Evolutionary conservation across 2,113 vertebrate species (phyloP), one percentile per base, ranked within the genome.

Genomic region (Phalacrocorax aristotelis): DNA sequence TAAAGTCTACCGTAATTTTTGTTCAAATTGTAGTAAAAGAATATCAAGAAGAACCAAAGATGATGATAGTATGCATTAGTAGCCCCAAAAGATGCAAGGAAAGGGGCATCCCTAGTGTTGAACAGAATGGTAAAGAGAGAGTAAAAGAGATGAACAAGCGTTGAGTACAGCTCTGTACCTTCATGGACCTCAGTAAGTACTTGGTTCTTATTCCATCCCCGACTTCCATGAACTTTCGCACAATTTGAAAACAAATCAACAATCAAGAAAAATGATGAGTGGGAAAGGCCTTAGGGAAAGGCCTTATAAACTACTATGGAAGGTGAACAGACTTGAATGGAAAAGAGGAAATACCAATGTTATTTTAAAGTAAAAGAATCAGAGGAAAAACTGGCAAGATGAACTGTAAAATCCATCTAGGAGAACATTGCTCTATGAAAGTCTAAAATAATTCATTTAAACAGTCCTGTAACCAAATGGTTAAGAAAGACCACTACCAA

Each of bases 111-210:
- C 14, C 49, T 69, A 62, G 21, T 40, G 21, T 91, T 12, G 2
- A 89, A 83, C 20, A 38, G 42, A 87, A 87, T 66, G 62, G 20
- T 90, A 95, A 93, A 76, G 87, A 94, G 87, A 89, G 46, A 66
- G 66, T 80, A 34, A 83, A 92, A 83, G 49, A 60, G n/a, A 55
- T 52, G n/a, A 80, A 61, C 49, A 69, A 81, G 36, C 13, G 2
- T 25, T 87, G 58, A 78, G 23, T 87, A 95, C 36, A 89, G 32
- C 13, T 84, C 74, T 91, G 46, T 95, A 66, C 51, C 70, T 62
- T 91, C 87, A 58, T 19, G 48, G 71, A 97, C 55, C 25, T 13
- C 68, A 88, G 89, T 93, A 94, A 96, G 96, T 95, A 96, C 34
- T 77, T 85, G 51, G 18, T 80, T 95, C 58, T 77, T 87, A 48